Conservation (phyloP, 2,113 vertebrate genomes). For the Platycercus adscitus region DNA sequence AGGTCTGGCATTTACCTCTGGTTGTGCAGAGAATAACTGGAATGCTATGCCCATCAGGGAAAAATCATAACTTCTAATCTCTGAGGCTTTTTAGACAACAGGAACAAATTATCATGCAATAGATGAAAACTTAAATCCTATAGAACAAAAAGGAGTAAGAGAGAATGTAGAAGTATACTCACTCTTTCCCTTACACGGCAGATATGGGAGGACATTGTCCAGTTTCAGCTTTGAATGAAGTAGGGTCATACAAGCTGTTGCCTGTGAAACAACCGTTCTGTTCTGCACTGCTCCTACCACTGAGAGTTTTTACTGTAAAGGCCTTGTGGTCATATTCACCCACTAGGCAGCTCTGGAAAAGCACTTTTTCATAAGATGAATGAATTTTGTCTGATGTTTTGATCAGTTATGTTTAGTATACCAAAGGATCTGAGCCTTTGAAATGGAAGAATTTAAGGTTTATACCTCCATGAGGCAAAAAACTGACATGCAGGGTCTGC, state of each 20-base stretch:
- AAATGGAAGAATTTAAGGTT: neutral
- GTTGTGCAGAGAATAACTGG: neutral
- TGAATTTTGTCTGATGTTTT: neutral
- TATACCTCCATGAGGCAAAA: neutral
- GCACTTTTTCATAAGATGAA: neutral
- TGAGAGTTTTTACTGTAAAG: neutral
- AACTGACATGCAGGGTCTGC: neutral
- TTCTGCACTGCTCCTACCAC: neutral
- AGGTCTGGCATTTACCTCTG: neutral
- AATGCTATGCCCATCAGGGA: neutral
- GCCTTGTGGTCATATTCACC: neutral
- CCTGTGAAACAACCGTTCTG: neutral
- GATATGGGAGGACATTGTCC: neutral
- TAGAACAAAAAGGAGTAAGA: neutral
- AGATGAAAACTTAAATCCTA: neutral
- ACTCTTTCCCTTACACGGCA: neutral
- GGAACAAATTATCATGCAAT: neutral
- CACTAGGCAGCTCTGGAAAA: neutral
- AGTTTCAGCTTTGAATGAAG: neutral
- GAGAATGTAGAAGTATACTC: neutral
- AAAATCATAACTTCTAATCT: neutral
- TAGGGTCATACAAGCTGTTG: neutral
- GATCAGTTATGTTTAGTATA: neutral
- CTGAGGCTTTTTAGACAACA: neutral
- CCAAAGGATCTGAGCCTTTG: neutral